A percentile compares a stretch with the other conserved stretches of the same genome.
Evolutionary conservation across 2,113 vertebrate species (phyloP).

Genomic region (Trinectes maculatus): DNA sequence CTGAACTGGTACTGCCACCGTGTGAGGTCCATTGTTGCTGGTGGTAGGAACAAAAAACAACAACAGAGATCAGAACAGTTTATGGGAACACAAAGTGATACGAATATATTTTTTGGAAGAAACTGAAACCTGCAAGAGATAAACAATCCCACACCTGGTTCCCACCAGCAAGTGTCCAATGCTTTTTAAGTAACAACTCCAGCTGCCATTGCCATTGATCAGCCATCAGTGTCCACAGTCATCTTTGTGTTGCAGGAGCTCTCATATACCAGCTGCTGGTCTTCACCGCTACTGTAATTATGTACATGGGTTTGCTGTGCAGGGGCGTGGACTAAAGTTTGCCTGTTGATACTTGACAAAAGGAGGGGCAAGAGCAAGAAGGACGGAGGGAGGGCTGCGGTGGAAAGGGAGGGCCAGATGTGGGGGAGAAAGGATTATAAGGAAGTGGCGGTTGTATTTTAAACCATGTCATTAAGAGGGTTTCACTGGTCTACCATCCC

Average conservation of each 20-base stretch:
- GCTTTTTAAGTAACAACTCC: constrained; percentile 35
- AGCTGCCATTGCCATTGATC: constrained; percentile 49
- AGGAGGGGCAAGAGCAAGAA: constrained; percentile 58
- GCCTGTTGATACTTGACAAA: constrained; percentile 78
- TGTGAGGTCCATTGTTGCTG: constrained; percentile 80
- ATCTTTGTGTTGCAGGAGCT: too few relatives aligned
- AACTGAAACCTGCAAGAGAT: not conserved
- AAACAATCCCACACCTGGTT: constrained; percentile 5
- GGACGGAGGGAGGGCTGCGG: constrained; percentile 18
- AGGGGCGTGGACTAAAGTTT: constrained; percentile 68
- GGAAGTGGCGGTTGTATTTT: constrained; percentile 36
- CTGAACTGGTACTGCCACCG: constrained; percentile 90
- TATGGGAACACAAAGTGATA: not conserved
- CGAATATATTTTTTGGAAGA: not conserved
- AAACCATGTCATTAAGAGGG: too few relatives aligned
- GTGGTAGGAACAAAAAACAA: not conserved
- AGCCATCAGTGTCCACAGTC: constrained; percentile 18
- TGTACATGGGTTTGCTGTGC: constrained; percentile 26
- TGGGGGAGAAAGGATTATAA: constrained; percentile 13
- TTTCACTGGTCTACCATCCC: too few relatives aligned
- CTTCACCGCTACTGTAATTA: constrained; percentile 32
- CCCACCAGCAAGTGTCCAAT: constrained; percentile 12
- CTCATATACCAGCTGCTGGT: constrained; percentile 30
- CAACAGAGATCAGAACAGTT: not conserved
- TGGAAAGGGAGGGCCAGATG: constrained; percentile 34